Evolutionary conservation across 2,797 vertebrate genomes (phyloP), one percentile per base, ranked within the genome.

Genomic region (Oreochromis grahami): DNA sequence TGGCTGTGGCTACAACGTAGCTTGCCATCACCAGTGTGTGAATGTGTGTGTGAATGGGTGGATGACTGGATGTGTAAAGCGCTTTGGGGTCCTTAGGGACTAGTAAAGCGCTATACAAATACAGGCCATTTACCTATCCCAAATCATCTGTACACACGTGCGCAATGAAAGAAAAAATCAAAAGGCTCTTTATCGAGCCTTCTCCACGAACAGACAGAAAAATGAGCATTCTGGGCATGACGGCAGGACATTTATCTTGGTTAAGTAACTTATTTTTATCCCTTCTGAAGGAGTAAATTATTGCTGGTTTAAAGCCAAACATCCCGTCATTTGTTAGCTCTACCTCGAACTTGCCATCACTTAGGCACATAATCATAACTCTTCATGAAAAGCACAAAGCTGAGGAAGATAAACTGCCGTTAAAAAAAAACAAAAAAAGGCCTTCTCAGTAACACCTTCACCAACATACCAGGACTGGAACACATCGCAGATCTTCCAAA

Each of bases 231-330:
- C 41, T 41, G 65, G 84, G 78, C 50, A 78, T 50, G 52, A 83
- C 48, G 50, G 79, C 53, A 77, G 63, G 51, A 38, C 82, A 60
- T 87, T 77, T 65, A 70, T 89, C 82, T 85, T 86, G 52, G 72
- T 89, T 72, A 78, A 83, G 68, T 72, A 34, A 87, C 88, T 82
- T 78, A 89, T 81, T 78, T 80, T 78, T 78, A 60, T 88, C 29
- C 84, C 4, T 36, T 87, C 76, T 82, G 81, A 53, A 86, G 32
- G 32, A 81, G 79, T 84, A 86, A 88, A 12, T 90, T 79, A 81
- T 80, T 55, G 51, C 14, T n/a, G 86, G 70, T 84, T 88, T 84
- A 92, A 89, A 90, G 91, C 78, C 70, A 58, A 83, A 77, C n/a
- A 60, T 48, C 36, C 48, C 41, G 34, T 79, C 50, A 50, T 88